phyloP scores from a whole-genome alignment of 2,113 vertebrate species.

The Hippocampus comes region DNA sequence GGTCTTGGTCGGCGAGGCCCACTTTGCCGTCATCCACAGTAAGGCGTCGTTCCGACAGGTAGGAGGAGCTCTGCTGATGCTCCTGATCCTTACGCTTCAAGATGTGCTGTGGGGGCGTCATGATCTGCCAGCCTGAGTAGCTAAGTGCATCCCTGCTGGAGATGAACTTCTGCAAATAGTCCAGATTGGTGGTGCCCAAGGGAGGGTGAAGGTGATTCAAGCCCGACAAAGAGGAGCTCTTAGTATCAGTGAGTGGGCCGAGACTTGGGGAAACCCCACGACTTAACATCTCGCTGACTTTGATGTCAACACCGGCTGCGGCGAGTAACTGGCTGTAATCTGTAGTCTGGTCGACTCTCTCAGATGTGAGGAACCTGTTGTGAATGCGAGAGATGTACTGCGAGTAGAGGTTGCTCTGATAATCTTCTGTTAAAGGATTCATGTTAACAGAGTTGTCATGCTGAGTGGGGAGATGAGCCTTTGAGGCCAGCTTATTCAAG shows the following conservation, averaged over 20 bases:
- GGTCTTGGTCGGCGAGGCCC: constrained; percentile 84
- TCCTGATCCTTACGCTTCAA: constrained; percentile 83
- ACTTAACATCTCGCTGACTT: constrained; percentile 90
- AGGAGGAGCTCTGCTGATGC: constrained; percentile 48
- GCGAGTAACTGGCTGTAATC: constrained; percentile 84
- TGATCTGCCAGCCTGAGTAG: constrained; percentile 95
- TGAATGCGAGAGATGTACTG: constrained; percentile 92
- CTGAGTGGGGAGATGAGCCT: constrained; percentile 76
- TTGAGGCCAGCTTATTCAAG: constrained; percentile 92
- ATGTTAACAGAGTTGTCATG: constrained; percentile 66
- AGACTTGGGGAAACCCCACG: constrained; percentile 86
- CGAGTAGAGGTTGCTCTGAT: constrained; percentile 87
- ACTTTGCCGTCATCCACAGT: constrained; percentile 82
- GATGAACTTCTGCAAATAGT: constrained; percentile 88
- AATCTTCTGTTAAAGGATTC: constrained; percentile 82
- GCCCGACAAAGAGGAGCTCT: constrained; percentile 84
- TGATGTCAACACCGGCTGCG: constrained; percentile 83
- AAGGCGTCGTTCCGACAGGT: constrained; percentile 72
- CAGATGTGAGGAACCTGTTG: constrained; percentile 83
- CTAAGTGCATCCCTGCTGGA: constrained; percentile 83
- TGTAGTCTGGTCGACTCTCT: constrained; percentile 76
- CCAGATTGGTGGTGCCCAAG: constrained; percentile 87
- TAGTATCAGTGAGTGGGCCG: constrained; percentile 76
- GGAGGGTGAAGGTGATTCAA: constrained; percentile 86
- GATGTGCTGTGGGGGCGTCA: constrained; percentile 86